These are phyloP conservation scores for Anthrax anthrax DNA, from an alignment of 2,888 invertebrate species.

Conservation along the genomic window DNA sequence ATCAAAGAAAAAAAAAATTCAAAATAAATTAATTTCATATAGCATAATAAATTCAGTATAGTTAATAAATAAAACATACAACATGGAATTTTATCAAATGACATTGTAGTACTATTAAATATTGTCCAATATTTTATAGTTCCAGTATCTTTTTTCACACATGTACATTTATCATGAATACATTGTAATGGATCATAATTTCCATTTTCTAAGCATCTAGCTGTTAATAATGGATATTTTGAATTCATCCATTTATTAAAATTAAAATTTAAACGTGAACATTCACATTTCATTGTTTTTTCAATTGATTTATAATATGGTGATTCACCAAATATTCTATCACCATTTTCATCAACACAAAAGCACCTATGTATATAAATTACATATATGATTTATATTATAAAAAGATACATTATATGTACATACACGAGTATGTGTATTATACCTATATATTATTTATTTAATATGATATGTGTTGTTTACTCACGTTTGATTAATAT, in stretches of 20 bases:
- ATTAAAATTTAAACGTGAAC: slow-evolving; percentile 41
- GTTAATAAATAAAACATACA: slow-evolving; percentile 28
- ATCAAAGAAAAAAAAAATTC: background rate
- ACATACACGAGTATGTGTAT: background rate
- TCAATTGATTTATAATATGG: slow-evolving; percentile 33
- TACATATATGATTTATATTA: background rate
- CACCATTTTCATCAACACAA: slow-evolving; percentile 45
- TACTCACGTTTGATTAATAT: slow-evolving; percentile 51
- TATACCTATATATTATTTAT: background rate
- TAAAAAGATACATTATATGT: too few species aligned
- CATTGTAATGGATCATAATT: slow-evolving; percentile 55
- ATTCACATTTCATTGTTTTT: slow-evolving; percentile 44
- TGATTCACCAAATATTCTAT: slow-evolving; percentile 52
- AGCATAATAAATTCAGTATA: too few species aligned
- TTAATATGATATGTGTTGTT: too few species aligned
- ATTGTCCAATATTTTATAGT: slow-evolving; percentile 22
- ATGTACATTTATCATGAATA: slow-evolving; percentile 42
- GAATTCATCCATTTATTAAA: slow-evolving; percentile 33
- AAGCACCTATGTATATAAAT: slow-evolving; percentile 40
- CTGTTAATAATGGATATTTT: slow-evolving; percentile 33
- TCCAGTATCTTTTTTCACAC: slow-evolving; percentile 44
- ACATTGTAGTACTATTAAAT: slow-evolving; percentile 28
- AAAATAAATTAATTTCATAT: too few species aligned
- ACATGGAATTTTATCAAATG: slow-evolving; percentile 33
- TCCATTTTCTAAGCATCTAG: slow-evolving; percentile 50